A percentile compares a stretch with the other conserved stretches of the same genome.
phyloP scores from a whole-genome alignment of 92 coral and sea anemone species.

The Palythoa grandis region DNA sequence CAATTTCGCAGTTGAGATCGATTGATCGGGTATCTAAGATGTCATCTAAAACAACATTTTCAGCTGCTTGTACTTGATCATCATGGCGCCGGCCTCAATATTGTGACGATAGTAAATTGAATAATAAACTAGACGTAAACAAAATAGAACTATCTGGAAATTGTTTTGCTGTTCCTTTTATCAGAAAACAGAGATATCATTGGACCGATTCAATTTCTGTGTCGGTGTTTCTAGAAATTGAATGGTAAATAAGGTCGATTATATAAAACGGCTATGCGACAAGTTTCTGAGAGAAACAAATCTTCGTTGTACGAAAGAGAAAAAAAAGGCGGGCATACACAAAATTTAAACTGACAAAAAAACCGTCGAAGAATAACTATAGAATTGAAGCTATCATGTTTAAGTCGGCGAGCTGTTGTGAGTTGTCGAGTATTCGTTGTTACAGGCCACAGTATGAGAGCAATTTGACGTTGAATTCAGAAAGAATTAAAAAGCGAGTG shows the following conservation, averaged over 20 bases:
- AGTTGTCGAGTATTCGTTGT: background rate
- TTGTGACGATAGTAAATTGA: background rate
- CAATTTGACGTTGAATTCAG: background rate
- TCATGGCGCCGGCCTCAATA: background rate
- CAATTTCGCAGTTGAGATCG: no score
- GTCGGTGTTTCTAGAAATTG: background rate
- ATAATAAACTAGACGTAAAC: background rate
- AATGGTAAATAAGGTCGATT: background rate
- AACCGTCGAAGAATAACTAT: background rate
- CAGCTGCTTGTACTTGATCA: background rate
- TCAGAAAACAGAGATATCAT: background rate
- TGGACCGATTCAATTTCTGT: background rate
- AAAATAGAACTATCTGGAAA: background rate
- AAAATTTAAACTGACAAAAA: background rate
- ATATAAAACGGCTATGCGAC: background rate
- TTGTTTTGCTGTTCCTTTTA: background rate
- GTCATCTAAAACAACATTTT: background rate
- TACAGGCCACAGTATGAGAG: background rate
- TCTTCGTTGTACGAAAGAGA: background rate
- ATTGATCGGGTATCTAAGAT: background rate
- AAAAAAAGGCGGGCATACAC: background rate
- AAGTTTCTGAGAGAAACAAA: background rate
- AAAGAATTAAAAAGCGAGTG: slow-evolving; percentile 50
- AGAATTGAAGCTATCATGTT: background rate
- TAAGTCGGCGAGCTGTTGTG: background rate